Percentiles rank a stretch among this genome's conserved stretches.
phyloP scores from a whole-genome alignment of 2,797 vertebrate species.

The Rallus crepitans region DNA sequence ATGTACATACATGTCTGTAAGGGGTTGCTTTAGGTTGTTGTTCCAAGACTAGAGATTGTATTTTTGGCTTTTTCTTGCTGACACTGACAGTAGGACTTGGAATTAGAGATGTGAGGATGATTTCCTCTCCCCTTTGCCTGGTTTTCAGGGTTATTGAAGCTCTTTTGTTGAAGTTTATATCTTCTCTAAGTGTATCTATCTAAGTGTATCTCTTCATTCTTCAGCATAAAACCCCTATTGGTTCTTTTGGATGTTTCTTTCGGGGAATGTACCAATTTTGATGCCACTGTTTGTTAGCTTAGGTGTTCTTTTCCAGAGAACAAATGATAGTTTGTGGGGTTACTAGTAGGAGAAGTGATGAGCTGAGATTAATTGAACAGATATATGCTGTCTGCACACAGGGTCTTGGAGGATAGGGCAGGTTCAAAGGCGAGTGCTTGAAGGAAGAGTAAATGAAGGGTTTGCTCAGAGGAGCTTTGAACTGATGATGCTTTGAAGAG shows the following conservation, averaged over 20 bases:
- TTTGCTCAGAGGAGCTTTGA: neutral
- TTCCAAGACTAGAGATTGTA: neutral
- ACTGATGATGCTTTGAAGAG: neutral
- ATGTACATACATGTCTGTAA: neutral
- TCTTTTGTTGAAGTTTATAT: neutral
- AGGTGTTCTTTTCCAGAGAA: neutral
- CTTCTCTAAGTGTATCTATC: too few relatives aligned
- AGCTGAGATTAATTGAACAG: slow-evolving; percentile 6
- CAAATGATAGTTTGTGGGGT: neutral
- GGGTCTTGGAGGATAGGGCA: neutral
- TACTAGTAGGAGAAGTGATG: neutral
- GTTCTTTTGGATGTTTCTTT: neutral
- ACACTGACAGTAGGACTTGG: neutral
- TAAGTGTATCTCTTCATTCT: neutral
- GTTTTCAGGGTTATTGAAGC: neutral
- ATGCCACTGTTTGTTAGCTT: neutral
- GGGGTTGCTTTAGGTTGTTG: neutral
- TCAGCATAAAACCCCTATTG: neutral
- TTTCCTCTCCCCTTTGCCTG: neutral
- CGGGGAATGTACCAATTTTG: neutral
- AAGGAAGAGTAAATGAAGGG: neutral
- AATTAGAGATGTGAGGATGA: neutral
- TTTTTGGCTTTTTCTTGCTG: neutral
- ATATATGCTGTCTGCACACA: neutral
- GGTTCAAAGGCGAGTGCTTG: neutral